Percentiles rank a stretch among this genome's conserved stretches.
Evolutionary conservation across 2,888 invertebrate species (phyloP).

Genomic region (Pocota personata): DNA sequence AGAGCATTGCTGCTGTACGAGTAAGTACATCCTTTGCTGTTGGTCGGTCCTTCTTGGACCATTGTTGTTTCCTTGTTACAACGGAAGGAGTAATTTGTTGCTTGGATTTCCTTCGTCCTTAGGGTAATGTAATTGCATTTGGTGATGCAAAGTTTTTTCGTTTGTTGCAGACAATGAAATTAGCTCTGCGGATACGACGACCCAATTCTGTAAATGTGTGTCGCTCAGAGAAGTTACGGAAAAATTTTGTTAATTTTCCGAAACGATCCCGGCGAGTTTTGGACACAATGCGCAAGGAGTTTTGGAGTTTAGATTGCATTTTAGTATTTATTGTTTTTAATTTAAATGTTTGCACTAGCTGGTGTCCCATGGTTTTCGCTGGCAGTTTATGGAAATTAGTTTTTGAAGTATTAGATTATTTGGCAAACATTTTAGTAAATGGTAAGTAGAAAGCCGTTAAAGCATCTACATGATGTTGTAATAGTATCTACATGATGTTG

Average conservation of each 20-base stretch:
- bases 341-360: conserved; percentile 51
- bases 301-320: conserved; percentile 64
- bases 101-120: conserved; percentile 63
- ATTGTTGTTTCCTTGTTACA: conserved; percentile 68
- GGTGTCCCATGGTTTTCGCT: conserved; percentile 44
- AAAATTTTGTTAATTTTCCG: conserved; percentile 70
- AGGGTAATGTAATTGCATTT: conserved; percentile 72
- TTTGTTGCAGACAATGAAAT: conserved; percentile 68
- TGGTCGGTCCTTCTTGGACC: conserved; percentile 46
- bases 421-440: conserved; percentile 5
- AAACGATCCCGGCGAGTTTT: conserved; percentile 55
- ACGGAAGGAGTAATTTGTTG: conserved; percentile 70
- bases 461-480: no score
- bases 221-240: conserved; percentile 62
- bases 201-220: conserved; percentile 61
- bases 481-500: no score
- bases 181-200: conserved; percentile 72
- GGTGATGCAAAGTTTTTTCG: conserved; percentile 56
- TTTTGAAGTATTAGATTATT: conserved; percentile 54
- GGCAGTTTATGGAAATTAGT: conserved; percentile 64
- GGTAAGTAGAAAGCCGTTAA: neutral
- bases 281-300: conserved; percentile 27
- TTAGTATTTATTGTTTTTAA: conserved; percentile 69
- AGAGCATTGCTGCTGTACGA: neutral
- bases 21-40: no score